Base-by-base conservation (phyloP, 2,888 invertebrate genomes). In the Pachymerium ferrugineum region DNA sequence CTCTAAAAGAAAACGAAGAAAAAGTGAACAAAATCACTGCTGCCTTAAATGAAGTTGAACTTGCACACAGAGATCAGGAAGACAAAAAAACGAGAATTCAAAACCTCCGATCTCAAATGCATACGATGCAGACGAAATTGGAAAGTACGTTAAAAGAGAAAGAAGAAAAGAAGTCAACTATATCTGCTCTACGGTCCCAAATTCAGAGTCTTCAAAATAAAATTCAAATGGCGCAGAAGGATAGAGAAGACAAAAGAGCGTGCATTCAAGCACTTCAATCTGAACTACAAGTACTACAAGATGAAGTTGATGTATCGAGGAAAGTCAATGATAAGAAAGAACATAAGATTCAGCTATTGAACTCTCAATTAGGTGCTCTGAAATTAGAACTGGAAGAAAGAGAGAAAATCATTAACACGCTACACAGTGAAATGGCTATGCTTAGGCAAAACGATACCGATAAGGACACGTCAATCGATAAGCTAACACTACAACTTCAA, bases 11-110 rank as follows among this genome's bases (percentile, higher is more conserved):
- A 31, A 67, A 31, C 31, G 73, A 73, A 25, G 73, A 67, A 14
- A 62, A 67, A 29, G 8, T 22, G 25, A 31, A 10, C 3, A 73
- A 67, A 35, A 62, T 73, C 22, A 73, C 22, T 1, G 29, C 67
- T 0, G 19, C 62, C 5, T 10, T 33, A 14, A 33, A 29, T 19
- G 73, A 73, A 22, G 22, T 67, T 1, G 73, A 73, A 33, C 10
- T 62, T 5, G 12, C 29, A 6, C 73, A 33, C 31, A 73, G 62
- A 16, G 73, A 73, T 14, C 73, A 73, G 28, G 73, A 73, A 22
- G 73, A 73, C 33, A 73, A 73, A 31, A 73, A 73, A 35, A 35
- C 29, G 16, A n/a, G 73, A 19, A 73, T 73, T 1, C 73, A 73
- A 25, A 73, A 73, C 68, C 62, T 73, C 10, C 62, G 73, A 19